These are phyloP conservation scores for Acleris literana DNA, from an alignment of 2,888 invertebrate genomes.

Conservation along the genomic window DNA sequence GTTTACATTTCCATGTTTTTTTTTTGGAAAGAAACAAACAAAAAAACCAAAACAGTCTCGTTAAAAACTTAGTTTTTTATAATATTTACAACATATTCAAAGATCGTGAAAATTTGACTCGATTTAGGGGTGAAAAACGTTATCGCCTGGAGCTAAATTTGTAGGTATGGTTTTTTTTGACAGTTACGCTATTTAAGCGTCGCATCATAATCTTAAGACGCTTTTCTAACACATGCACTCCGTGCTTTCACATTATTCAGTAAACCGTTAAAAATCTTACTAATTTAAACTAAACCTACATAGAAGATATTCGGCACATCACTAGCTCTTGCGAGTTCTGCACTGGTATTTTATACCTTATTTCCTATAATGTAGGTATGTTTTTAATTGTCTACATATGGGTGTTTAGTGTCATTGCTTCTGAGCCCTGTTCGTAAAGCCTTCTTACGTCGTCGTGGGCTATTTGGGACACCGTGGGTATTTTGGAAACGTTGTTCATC, in stretches of 20 bases:
- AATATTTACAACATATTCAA: too few relatives aligned
- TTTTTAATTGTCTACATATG: slow-evolving; percentile 58
- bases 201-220: too few relatives aligned
- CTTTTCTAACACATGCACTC: background rate
- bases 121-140: too few relatives aligned
- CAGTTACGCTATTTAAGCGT: too few relatives aligned
- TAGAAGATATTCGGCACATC: slow-evolving; percentile 40
- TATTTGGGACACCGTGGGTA: slow-evolving; percentile 72
- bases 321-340: slow-evolving; percentile 33
- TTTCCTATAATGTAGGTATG: background rate
- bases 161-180: too few relatives aligned
- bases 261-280: slow-evolving; percentile 22
- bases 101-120: too few relatives aligned
- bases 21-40: too few relatives aligned
- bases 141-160: too few relatives aligned
- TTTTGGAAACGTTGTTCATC: slow-evolving; percentile 55
- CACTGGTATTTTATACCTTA: slow-evolving; percentile 38
- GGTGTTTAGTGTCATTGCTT: slow-evolving; percentile 60
- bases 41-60: too few relatives aligned
- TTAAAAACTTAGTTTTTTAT: too few relatives aligned
- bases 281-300: slow-evolving; percentile 2
- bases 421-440: slow-evolving; percentile 70
- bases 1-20: too few relatives aligned
- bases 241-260: background rate
- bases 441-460: slow-evolving; percentile 71